These are phyloP conservation scores for Hyalella azteca DNA, from an alignment of 2,888 invertebrate genomes.

Conservation along the genomic window DNA sequence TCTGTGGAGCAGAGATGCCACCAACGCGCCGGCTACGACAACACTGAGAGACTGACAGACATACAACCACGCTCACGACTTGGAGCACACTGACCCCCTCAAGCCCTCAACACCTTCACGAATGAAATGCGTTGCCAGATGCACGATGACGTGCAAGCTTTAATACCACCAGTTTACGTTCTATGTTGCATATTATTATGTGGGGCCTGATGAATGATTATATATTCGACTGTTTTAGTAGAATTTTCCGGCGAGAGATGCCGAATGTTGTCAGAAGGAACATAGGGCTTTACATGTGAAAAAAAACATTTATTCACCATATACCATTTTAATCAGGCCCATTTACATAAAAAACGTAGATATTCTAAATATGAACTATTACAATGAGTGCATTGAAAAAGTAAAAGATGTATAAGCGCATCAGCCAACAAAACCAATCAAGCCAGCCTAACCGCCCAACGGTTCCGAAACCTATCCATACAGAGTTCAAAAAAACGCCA, in stretches of 20 bases:
- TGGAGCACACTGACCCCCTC: constrained; percentile 36
- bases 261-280: constrained; percentile 25
- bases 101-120: constrained; percentile 13
- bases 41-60: constrained; percentile 29
- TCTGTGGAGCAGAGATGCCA: background rate
- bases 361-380: background rate
- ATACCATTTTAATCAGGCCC: no score
- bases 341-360: background rate
- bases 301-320: background rate
- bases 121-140: constrained; percentile 33
- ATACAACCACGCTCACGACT: constrained; percentile 39
- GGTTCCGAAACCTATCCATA: constrained; percentile 38
- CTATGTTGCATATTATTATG: constrained; percentile 40
- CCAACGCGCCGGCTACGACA: constrained; percentile 20
- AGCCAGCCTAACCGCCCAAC: constrained; percentile 39
- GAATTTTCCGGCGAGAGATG: constrained; percentile 7
- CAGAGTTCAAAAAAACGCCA: constrained; percentile 33
- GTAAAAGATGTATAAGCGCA: constrained; percentile 36
- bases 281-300: background rate
- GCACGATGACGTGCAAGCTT: constrained; percentile 37
- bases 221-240: constrained; percentile 37
- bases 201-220: constrained; percentile 37
- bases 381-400: constrained; percentile 34
- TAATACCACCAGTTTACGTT: constrained; percentile 38
- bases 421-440: constrained; percentile 41